Percentiles rank a stretch among this genome's conserved stretches.
phyloP scores from a whole-genome alignment of 2,113 vertebrate genomes.

The Prinia subflava region DNA sequence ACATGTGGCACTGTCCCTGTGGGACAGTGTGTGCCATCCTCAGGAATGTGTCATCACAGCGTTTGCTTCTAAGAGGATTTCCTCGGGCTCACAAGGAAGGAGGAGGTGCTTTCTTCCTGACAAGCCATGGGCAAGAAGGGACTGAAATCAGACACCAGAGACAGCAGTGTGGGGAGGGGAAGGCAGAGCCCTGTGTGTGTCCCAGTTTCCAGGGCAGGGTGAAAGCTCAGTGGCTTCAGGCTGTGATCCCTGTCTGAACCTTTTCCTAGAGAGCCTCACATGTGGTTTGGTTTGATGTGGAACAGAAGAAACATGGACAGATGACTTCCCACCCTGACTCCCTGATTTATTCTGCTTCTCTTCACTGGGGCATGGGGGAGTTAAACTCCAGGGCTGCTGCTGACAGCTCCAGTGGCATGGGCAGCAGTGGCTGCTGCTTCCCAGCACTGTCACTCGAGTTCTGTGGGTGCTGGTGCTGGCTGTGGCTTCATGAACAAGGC shows the following conservation, averaged over 20 bases:
- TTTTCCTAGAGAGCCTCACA: neutral
- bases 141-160: neutral
- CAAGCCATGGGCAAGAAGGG: rapidly evolving
- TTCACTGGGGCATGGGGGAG: neutral
- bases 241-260: neutral
- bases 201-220: neutral
- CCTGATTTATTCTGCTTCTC: neutral
- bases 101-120: neutral
- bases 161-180: neutral
- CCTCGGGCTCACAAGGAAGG: neutral
- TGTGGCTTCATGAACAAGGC: neutral
- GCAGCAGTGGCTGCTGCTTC: rapidly evolving
- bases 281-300: neutral
- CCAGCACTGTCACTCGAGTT: neutral
- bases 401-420: neutral
- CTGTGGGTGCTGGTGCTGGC: neutral
- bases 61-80: neutral
- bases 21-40: neutral
- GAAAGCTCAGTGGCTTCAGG: neutral
- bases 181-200: neutral
- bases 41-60: rapidly evolving
- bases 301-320: neutral
- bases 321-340: neutral
- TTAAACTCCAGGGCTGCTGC: neutral
- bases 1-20: neutral